These are phyloP conservation scores for Pseudois nayaur DNA, from an alignment of 2,113 vertebrate species.

Conservation along the genomic window DNA sequence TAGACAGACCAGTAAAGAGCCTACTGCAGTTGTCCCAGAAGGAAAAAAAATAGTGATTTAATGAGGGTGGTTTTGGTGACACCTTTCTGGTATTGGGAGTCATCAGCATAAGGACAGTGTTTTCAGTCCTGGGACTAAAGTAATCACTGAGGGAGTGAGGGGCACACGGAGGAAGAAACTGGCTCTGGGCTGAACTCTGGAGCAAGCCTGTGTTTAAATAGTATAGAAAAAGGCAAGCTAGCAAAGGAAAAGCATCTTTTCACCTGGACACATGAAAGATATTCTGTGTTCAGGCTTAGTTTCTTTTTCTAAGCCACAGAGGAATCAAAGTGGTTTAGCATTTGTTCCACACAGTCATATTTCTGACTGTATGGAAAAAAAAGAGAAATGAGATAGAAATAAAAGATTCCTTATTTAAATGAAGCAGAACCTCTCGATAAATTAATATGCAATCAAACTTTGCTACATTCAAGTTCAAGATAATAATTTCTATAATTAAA, in stretches of 20 bases:
- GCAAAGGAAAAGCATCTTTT: background rate
- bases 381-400: constrained; percentile 24
- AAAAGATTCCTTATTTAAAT: constrained; percentile 10
- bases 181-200: background rate
- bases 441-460: background rate
- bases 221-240: background rate
- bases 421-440: background rate
- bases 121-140: background rate
- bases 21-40: too few species aligned
- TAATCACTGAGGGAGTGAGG: background rate
- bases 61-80: background rate
- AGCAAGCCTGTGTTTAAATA: background rate
- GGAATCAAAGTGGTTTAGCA: background rate
- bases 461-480: constrained; percentile 3
- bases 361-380: constrained; percentile 1
- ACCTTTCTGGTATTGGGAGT: background rate
- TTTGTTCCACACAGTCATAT: constrained; percentile 3
- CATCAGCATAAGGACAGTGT: background rate
- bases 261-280: background rate
- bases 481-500: constrained; percentile 35
- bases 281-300: background rate
- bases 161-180: background rate
- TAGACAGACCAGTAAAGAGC: background rate
- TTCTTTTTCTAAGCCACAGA: background rate
- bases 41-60: background rate